Evolutionary conservation across 2,888 invertebrate genomes (phyloP).

Genomic region (Limnephilus marmoratus): DNA sequence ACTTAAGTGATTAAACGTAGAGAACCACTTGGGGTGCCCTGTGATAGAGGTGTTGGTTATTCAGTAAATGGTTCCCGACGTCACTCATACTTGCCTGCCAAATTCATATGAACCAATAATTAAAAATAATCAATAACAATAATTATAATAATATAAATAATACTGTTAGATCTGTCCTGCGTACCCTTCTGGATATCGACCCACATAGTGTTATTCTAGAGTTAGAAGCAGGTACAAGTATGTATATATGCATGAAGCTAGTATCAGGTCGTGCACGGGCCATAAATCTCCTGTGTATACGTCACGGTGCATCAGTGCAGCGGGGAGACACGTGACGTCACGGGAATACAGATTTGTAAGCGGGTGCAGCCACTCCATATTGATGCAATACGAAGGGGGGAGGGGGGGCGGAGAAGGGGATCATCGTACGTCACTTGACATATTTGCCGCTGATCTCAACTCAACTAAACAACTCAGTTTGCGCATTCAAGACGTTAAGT

Average conservation of each 20-base stretch:
- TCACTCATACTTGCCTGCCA: too few species aligned
- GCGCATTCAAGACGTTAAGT: neutral
- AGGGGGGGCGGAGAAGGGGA: neutral
- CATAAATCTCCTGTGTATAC: conserved; percentile 22
- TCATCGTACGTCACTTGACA: neutral
- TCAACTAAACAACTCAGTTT: neutral
- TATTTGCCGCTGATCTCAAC: neutral
- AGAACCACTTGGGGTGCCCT: too few species aligned
- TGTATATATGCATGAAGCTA: neutral
- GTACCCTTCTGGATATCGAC: neutral
- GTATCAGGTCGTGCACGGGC: neutral
- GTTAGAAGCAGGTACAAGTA: neutral
- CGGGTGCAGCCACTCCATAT: neutral
- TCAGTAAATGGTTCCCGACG: too few species aligned
- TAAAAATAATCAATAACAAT: too few species aligned
- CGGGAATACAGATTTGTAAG: conserved; percentile 39
- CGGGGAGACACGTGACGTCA: neutral
- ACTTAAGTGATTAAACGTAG: too few species aligned
- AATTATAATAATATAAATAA: too few species aligned
- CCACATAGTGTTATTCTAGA: neutral
- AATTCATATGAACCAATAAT: too few species aligned
- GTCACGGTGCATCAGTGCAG: conserved; percentile 18
- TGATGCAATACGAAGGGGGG: neutral
- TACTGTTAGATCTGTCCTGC: neutral
- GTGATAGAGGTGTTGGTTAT: too few species aligned